Percentiles rank a stretch among this genome's conserved stretches.
Conservation (phyloP, 2,888 invertebrate species). For the Drosophila birchii region DNA sequence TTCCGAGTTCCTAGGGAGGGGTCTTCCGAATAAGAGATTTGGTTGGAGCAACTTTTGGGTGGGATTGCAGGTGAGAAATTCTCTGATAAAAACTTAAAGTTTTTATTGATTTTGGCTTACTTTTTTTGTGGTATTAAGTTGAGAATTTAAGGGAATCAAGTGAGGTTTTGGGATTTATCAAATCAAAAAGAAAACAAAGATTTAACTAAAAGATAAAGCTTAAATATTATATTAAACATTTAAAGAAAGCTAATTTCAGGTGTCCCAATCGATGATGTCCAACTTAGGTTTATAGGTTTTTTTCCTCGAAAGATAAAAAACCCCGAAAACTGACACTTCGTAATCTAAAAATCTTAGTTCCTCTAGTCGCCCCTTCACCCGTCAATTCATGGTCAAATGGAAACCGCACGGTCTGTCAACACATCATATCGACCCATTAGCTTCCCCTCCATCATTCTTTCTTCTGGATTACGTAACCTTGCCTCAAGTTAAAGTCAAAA, state of each 20-base stretch:
- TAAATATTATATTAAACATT: not conserved
- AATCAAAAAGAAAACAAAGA: not conserved
- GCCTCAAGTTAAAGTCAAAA: conserved; percentile 31
- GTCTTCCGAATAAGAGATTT: conserved; percentile 10
- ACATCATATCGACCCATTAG: conserved; percentile 34
- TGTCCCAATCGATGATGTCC: not conserved
- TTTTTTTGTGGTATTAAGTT: not conserved
- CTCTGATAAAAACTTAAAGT: conserved; percentile 11
- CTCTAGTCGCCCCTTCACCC: too few relatives aligned
- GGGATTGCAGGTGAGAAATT: conserved; percentile 20
- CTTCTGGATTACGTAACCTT: conserved; percentile 27
- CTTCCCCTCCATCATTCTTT: not conserved
- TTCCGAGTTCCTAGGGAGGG: not conserved
- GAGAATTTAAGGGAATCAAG: not conserved
- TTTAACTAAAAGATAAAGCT: not conserved
- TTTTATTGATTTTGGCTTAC: conserved; percentile 30
- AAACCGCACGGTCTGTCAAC: conserved; percentile 35
- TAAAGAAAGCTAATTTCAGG: not conserved
- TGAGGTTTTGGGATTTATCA: not conserved
- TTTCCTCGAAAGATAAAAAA: not conserved
- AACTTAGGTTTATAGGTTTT: not conserved
- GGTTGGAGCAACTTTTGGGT: conserved; percentile 4
- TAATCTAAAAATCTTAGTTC: not conserved
- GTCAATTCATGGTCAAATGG: conserved; percentile 4
- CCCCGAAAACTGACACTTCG: not conserved